phyloP scores from a whole-genome alignment of 2,113 vertebrate species.

The Engystomops pustulosus region DNA sequence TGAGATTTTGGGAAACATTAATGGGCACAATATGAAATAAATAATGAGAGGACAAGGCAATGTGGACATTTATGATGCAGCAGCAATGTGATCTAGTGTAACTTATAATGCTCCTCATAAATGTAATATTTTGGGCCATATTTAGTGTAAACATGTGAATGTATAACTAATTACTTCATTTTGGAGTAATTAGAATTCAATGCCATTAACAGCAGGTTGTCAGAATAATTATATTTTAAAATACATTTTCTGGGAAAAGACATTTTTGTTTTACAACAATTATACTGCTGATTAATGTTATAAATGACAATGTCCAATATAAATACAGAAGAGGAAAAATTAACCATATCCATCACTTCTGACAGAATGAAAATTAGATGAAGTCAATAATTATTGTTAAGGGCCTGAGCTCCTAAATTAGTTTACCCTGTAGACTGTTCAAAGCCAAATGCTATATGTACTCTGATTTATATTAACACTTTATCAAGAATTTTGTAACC shows the following conservation, averaged over 20 bases:
- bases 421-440: constrained; percentile 48
- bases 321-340: constrained; percentile 76
- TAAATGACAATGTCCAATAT: constrained; percentile 74
- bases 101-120: constrained; percentile 28
- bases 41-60: not conserved
- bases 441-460: constrained; percentile 16
- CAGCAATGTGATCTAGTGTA: not conserved
- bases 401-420: constrained; percentile 54
- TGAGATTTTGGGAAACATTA: not conserved
- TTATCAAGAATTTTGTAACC: constrained; percentile 22
- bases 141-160: constrained; percentile 69
- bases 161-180: constrained; percentile 78
- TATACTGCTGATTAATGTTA: constrained; percentile 74
- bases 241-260: constrained; percentile 74
- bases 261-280: constrained; percentile 73
- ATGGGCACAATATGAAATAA: not conserved
- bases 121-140: constrained; percentile 63
- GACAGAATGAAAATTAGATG: constrained; percentile 66
- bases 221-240: constrained; percentile 77
- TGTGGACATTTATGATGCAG: not conserved
- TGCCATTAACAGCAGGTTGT: constrained; percentile 74
- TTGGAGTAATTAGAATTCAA: constrained; percentile 77
- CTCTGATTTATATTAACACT: constrained; percentile 46
- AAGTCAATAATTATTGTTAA: constrained; percentile 66
- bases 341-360: constrained; percentile 74